Evolutionary conservation across 2,888 invertebrate genomes (phyloP), one percentile per base, ranked within the genome.

Genomic region (Megamerina dolium): DNA sequence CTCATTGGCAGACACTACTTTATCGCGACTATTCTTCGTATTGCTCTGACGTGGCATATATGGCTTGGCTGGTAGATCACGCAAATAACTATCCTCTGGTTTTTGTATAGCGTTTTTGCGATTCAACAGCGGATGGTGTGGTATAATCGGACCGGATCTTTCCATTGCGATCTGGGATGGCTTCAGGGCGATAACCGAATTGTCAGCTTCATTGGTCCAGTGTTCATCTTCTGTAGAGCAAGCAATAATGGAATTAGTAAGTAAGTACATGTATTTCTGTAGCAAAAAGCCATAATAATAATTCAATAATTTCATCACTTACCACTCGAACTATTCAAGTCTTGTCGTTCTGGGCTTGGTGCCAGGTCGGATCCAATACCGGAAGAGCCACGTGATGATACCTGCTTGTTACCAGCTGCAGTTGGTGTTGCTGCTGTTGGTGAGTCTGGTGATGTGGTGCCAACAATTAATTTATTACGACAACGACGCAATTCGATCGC

Each of bases 331-430:
- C 68, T 73, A 45, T 70, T 70, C 3, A 68, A 58, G 35, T 73
- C 72, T 50, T 74, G 73, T n/a, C 74, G 64, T 54, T 85, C 85
- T 0, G 89, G 89, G 43, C 87, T 88, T 1, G 87, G 89, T 0
- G 90, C 89, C 61, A 90, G 79, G 59, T 91, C 91, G 12, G 89
- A 89, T 9, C 91, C 91, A 41, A 91, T 91, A 1, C 91, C 91
- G 5, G 87, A 87, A 54, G 89, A 89, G 1, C 87, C 87, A 0
- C 89, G 86, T 10, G 86, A 85, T 3, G 82, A 82, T 57, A 81
- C 80, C 50, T 69, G 68, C 33, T 69, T 69, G 31, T 57, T 59
- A 38, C 54, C 36, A 9, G 19, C 54, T 30, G 51, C 42, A 1
- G 41, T 27, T 17, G 37, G 43, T 12, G 51, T 26, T 10, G 48